Percentiles rank a stretch among this genome's conserved stretches.
Conservation (phyloP, 2,797 vertebrate genomes). For the Orestias chungarensis region DNA sequence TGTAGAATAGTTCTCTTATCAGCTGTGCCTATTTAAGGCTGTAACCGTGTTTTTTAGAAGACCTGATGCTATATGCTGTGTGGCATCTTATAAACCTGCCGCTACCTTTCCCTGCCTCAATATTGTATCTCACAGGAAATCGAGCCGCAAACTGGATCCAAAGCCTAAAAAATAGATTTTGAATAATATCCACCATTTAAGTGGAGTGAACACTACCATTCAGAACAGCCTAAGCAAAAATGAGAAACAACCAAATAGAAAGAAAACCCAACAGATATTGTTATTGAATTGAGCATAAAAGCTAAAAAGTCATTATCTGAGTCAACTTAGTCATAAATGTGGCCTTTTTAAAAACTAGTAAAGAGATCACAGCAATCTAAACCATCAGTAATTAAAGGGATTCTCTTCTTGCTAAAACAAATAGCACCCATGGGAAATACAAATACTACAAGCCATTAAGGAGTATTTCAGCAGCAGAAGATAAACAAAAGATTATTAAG, state of each 20-base stretch:
- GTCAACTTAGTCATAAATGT: background rate
- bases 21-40: too few relatives aligned
- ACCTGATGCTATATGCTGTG: too few relatives aligned
- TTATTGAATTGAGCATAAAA: background rate
- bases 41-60: too few relatives aligned
- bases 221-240: background rate
- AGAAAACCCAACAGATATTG: too few relatives aligned
- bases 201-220: background rate
- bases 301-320: background rate
- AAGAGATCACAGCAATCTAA: background rate
- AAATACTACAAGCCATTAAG: background rate
- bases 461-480: background rate
- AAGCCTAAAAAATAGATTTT: too few relatives aligned
- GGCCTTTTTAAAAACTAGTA: background rate
- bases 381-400: background rate
- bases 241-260: background rate
- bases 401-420: background rate
- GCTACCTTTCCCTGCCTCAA: too few relatives aligned
- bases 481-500: background rate
- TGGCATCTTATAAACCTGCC: too few relatives aligned
- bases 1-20: too few relatives aligned
- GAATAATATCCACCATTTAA: too few relatives aligned
- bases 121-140: too few relatives aligned
- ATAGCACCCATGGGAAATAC: background rate
- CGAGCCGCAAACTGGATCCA: too few relatives aligned